phyloP scores from a whole-genome alignment of 2,888 invertebrate genomes.

The Rhabditophanes sp. region DNA sequence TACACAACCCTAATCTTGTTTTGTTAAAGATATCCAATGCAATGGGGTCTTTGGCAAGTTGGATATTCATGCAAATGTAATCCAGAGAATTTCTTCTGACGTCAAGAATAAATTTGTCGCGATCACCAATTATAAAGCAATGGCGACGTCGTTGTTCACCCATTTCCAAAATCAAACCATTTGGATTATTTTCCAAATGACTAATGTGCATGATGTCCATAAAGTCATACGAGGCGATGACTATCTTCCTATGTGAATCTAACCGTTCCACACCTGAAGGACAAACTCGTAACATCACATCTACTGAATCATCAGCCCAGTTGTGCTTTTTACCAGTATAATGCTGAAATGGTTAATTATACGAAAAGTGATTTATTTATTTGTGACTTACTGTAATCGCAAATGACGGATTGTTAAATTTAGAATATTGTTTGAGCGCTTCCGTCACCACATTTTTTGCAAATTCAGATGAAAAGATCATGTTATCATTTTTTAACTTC shows the following conservation, averaged over 20 bases:
- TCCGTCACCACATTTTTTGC: conserved; percentile 78
- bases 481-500: conserved; percentile 75
- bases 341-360: conserved; percentile 51
- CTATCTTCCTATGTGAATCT: conserved; percentile 52
- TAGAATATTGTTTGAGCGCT: conserved; percentile 49
- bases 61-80: conserved; percentile 66
- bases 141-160: conserved; percentile 63
- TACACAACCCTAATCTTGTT: conserved; percentile 78
- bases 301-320: conserved; percentile 80
- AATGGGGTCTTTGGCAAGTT: conserved; percentile 65
- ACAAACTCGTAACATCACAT: conserved; percentile 75
- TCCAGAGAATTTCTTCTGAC: conserved; percentile 66
- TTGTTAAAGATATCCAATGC: conserved; percentile 69
- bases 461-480: conserved; percentile 90
- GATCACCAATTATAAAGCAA: too few relatives aligned
- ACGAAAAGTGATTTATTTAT: conserved; percentile 6
- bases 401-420: conserved; percentile 18
- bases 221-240: conserved; percentile 55
- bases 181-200: conserved; percentile 65
- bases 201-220: conserved; percentile 65
- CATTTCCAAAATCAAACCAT: conserved; percentile 75
- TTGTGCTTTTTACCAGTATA: conserved; percentile 84
- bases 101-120: conserved; percentile 71
- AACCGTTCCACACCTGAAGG: conserved; percentile 77
- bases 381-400: conserved; percentile 6